Evolutionary conservation across 2,888 invertebrate species (phyloP).

Genomic region (Torymus tubicola): DNA sequence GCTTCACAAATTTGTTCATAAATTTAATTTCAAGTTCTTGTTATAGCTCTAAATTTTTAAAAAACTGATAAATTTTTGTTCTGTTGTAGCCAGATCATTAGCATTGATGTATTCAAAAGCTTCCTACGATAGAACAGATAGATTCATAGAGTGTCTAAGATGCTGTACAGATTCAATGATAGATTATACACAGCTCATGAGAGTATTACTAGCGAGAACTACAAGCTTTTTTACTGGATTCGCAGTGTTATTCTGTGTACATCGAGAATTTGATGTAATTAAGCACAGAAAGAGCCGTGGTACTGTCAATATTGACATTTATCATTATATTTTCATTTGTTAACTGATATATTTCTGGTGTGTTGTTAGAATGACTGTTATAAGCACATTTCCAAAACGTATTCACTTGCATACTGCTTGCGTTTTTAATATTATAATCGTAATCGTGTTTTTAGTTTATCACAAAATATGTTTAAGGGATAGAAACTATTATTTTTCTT

Average conservation of each 20-base stretch:
- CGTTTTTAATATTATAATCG: too few species aligned
- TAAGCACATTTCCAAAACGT: constrained; percentile 14
- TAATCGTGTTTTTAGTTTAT: too few species aligned
- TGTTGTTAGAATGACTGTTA: constrained; percentile 5
- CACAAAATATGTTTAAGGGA: too few species aligned
- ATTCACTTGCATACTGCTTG: background rate
- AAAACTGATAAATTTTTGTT: too few species aligned
- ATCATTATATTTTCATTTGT: background rate
- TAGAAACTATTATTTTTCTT: too few species aligned
- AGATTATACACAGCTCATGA: constrained; percentile 12
- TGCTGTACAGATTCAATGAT: constrained; percentile 28
- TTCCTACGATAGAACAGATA: constrained; percentile 43
- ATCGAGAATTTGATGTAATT: constrained; percentile 26
- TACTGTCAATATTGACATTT: constrained; percentile 14
- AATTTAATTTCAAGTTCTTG: too few species aligned
- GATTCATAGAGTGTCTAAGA: constrained; percentile 33
- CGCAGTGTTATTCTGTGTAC: constrained; percentile 11
- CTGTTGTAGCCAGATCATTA: constrained; percentile 9
- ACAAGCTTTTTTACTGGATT: constrained; percentile 30
- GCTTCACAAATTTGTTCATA: too few species aligned
- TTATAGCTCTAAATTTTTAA: too few species aligned
- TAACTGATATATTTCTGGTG: background rate
- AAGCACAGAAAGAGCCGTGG: constrained; percentile 14
- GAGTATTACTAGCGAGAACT: constrained; percentile 27
- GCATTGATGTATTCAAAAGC: constrained; percentile 34